Evolutionary conservation across 2,113 vertebrate species (phyloP).

Genomic region (Psammodynastes pulverulentus): DNA sequence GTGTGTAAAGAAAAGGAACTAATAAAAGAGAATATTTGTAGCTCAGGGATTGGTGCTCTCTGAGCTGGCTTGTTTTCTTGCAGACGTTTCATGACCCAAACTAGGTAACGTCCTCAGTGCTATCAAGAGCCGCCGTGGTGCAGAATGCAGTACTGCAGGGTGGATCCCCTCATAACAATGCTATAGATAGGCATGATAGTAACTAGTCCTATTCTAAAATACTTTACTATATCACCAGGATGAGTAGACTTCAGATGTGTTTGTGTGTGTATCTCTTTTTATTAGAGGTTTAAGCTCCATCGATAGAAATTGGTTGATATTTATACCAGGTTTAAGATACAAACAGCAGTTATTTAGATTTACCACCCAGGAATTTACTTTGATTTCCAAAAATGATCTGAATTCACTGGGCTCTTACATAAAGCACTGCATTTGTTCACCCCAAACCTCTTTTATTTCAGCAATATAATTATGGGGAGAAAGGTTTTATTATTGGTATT

Average conservation of each 20-base stretch:
- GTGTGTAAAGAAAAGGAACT: background rate
- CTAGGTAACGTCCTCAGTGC: no score
- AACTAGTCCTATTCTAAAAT: background rate
- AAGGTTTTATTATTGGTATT: background rate
- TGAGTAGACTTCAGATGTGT: background rate
- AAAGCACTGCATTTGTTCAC: background rate
- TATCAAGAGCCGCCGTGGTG: no score
- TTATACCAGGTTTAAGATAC: background rate
- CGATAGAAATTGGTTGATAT: background rate
- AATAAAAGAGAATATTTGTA: no score
- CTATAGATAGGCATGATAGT: background rate
- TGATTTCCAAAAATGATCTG: background rate
- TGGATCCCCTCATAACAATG: no score
- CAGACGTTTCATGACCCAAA: no score
- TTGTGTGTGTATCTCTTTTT: background rate
- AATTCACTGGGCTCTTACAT: background rate
- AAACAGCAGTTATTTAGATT: background rate
- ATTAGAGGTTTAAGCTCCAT: background rate
- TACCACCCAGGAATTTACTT: background rate
- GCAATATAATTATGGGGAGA: background rate
- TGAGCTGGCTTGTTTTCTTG: no score
- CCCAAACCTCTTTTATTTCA: background rate
- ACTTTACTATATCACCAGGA: background rate
- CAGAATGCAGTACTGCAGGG: no score
- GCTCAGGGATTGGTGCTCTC: no score